Conservation (phyloP, 2,888 invertebrate species). For the Napeogenes inachia region DNA sequence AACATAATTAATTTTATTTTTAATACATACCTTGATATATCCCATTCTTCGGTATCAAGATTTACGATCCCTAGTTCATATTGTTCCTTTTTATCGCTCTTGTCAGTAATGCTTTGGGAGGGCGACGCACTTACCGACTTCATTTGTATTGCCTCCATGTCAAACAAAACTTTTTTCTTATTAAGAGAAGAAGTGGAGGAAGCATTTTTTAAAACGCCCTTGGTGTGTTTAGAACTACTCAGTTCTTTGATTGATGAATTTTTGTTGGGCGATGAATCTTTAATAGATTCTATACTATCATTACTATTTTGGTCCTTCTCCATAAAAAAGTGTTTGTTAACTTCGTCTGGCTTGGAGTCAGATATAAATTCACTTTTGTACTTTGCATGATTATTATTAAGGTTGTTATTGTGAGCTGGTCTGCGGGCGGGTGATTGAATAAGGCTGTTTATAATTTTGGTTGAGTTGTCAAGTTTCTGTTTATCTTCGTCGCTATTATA, state of each 20-base stretch:
- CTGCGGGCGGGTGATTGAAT: slow-evolving; percentile 61
- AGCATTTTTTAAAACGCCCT: slow-evolving; percentile 78
- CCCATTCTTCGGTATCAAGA: slow-evolving; percentile 73
- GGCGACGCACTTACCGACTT: slow-evolving; percentile 73
- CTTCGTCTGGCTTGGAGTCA: slow-evolving; percentile 5
- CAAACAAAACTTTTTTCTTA: slow-evolving; percentile 81
- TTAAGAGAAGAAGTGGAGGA: slow-evolving; percentile 74
- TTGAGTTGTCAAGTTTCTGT: slow-evolving; percentile 36
- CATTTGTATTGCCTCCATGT: slow-evolving; percentile 77
- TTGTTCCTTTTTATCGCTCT: slow-evolving; percentile 57
- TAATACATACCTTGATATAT: slow-evolving; percentile 63
- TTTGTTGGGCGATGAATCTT: slow-evolving; percentile 43
- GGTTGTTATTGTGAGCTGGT: slow-evolving; percentile 32
- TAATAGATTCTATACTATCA: slow-evolving; percentile 48
- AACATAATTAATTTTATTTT: slow-evolving; percentile 1
- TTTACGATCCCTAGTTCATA: slow-evolving; percentile 60
- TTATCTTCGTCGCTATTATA: slow-evolving; percentile 43
- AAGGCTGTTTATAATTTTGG: slow-evolving; percentile 53
- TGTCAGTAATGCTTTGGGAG: slow-evolving; percentile 69
- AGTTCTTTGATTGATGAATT: slow-evolving; percentile 47
- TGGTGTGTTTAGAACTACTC: slow-evolving; percentile 55
- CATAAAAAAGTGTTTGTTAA: slow-evolving; percentile 11
- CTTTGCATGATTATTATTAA: background rate
- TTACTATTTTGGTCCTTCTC: slow-evolving; percentile 41
- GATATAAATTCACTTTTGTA: slow-evolving; percentile 6